Evolutionary conservation across 2,888 invertebrate species (phyloP), one percentile per base, ranked within the genome.

Genomic region (Thalpophila matura): DNA sequence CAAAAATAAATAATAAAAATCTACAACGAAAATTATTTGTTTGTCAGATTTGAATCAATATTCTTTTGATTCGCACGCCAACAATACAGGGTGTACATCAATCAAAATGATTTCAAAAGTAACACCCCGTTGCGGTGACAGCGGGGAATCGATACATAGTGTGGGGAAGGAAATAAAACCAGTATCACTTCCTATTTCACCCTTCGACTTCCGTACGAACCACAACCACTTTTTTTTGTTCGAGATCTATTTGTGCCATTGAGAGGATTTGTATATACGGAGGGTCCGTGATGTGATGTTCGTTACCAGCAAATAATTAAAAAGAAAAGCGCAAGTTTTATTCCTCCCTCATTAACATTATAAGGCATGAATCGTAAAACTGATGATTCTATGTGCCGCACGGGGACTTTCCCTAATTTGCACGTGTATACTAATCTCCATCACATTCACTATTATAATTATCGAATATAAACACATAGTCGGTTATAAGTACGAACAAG

Each of bases 101-200:
- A 93, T 93, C 92, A 93, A 88, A 88, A 73, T 69, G 54, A 81
- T 86, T 80, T 89, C 81, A 80, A 86, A 86, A 87, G 84, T 85
- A 83, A 83, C 86, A 88, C 86, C 87, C 87, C 80, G 78, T 86
- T 88, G 90, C 86, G 91, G 89, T 89, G 89, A 88, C 90, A 87
- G 83, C 84, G 83, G 85, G 85, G 86, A 89, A 89, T 90, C 91
- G 85, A 92, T 92, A 88, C 82, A 80, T 80, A 81, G 75, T 83
- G 81, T 85, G 84, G 88, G 89, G 88, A 87, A 77, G 92, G 92
- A 91, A 90, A 89, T 89, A 87, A 87, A 91, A 91, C 92, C 90
- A 86, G 92, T 89, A 86, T 87, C 89, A 88, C 89, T 93, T 94
- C 94, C 93, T 88, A 87, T 63, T 77, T 78, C 88, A 86, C 91